Percentiles rank a stretch among this genome's conserved stretches.
Evolutionary conservation across 2,888 invertebrate genomes (phyloP).

Genomic region (Synergus japonicus): DNA sequence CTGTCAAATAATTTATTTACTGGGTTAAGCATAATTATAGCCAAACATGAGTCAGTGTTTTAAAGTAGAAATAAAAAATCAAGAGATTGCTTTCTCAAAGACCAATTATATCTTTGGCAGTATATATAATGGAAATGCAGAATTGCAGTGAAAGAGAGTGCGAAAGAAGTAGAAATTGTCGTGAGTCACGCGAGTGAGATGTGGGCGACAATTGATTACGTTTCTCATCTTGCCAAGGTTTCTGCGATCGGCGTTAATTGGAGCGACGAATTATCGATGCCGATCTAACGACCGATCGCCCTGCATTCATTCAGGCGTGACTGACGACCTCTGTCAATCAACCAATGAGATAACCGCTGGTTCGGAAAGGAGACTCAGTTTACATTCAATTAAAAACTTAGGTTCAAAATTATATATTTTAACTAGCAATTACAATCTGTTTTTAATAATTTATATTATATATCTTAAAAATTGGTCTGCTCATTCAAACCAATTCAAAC

Average conservation of each 20-base stretch:
- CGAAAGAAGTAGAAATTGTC: slow-evolving; percentile 10
- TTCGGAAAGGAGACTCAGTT: background rate
- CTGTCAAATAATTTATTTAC: slow-evolving; percentile 37
- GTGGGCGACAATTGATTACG: slow-evolving; percentile 27
- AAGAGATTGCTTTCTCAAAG: slow-evolving; percentile 19
- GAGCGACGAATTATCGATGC: slow-evolving; percentile 44
- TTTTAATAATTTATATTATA: background rate
- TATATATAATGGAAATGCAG: slow-evolving; percentile 28
- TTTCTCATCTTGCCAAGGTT: slow-evolving; percentile 2
- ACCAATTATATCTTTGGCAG: slow-evolving; percentile 30
- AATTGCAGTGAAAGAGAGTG: slow-evolving; percentile 15
- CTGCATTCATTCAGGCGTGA: slow-evolving; percentile 37
- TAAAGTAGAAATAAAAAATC: slow-evolving; percentile 1
- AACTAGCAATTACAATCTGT: background rate
- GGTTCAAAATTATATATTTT: background rate
- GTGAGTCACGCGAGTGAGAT: slow-evolving; percentile 29
- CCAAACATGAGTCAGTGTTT: background rate
- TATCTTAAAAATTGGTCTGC: too few relatives aligned
- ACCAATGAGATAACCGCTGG: slow-evolving; percentile 2
- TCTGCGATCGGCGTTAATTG: slow-evolving; percentile 45
- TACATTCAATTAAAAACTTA: background rate
- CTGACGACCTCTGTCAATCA: slow-evolving; percentile 37
- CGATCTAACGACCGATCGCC: slow-evolving; percentile 30
- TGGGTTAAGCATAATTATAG: slow-evolving; percentile 15
- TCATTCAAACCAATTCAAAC: too few relatives aligned